Evolutionary conservation across 2,888 invertebrate genomes (phyloP).

Genomic region (Meteorus colon): DNA sequence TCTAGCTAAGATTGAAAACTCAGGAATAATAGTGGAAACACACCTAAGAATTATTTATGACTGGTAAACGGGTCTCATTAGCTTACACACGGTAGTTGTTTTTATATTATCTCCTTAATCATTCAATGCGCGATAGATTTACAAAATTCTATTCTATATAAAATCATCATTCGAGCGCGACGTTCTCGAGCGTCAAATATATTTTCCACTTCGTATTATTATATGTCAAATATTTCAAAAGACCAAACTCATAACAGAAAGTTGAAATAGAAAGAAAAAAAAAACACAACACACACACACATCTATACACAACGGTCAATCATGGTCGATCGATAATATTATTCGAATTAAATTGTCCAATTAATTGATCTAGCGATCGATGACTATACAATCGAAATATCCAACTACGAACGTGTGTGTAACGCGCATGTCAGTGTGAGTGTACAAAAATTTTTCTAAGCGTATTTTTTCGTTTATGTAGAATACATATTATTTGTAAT

Average conservation of each 20-base stretch:
- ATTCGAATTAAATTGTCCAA: slow-evolving; percentile 22
- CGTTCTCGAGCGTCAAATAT: slow-evolving; percentile 22
- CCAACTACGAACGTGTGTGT: slow-evolving; percentile 47
- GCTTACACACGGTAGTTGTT: slow-evolving; percentile 27
- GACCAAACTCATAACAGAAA: background rate
- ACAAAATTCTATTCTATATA: slow-evolving; percentile 36
- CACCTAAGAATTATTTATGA: slow-evolving; percentile 60
- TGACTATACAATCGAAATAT: slow-evolving; percentile 34
- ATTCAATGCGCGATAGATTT: slow-evolving; percentile 28
- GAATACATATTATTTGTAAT: slow-evolving; percentile 47
- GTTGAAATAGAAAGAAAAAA: background rate
- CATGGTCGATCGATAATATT: slow-evolving; percentile 13
- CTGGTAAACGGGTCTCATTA: slow-evolving; percentile 43
- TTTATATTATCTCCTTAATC: background rate
- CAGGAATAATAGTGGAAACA: slow-evolving; percentile 60
- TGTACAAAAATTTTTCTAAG: slow-evolving; percentile 62
- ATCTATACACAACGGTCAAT: slow-evolving; percentile 23
- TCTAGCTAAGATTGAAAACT: slow-evolving; percentile 54
- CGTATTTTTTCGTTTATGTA: slow-evolving; percentile 54
- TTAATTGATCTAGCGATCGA: slow-evolving; percentile 31
- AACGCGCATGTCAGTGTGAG: slow-evolving; percentile 57
- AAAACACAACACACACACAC: slow-evolving; percentile 3
- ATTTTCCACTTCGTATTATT: slow-evolving; percentile 17
- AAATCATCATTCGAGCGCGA: slow-evolving; percentile 23
- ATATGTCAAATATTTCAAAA: slow-evolving; percentile 17